phyloP scores from a whole-genome alignment of 2,113 vertebrate species.

The Gnathonemus longibarbis region DNA sequence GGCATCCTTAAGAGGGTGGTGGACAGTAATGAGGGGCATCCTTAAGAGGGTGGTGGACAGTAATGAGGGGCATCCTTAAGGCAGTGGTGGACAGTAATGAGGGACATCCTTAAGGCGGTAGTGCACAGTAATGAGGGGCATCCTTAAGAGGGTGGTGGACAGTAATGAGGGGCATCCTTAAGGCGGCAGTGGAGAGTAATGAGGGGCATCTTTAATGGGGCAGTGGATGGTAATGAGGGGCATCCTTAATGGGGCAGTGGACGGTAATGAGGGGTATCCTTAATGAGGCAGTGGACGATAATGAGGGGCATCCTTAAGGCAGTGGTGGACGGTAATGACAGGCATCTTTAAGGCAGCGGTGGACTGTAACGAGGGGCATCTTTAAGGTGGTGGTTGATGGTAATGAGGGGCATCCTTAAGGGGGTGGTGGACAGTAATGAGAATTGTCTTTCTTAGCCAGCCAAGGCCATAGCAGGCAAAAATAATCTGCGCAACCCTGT shows the following conservation, averaged over 20 bases:
- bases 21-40: too few relatives aligned
- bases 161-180: background rate
- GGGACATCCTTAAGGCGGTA: too few relatives aligned
- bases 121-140: too few relatives aligned
- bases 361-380: too few relatives aligned
- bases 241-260: too few relatives aligned
- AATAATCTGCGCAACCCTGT: background rate
- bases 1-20: too few relatives aligned
- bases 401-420: background rate
- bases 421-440: too few relatives aligned
- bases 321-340: too few relatives aligned
- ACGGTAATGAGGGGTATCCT: too few relatives aligned
- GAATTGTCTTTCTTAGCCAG: background rate
- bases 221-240: fast-evolving
- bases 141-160: fast-evolving
- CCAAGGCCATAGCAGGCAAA: background rate
- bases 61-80: background rate
- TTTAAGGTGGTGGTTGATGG: too few relatives aligned
- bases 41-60: fast-evolving
- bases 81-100: background rate
- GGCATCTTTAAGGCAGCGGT: too few relatives aligned
- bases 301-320: background rate
- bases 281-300: fast-evolving
- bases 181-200: fast-evolving
- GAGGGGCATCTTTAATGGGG: background rate